Evolutionary conservation across 2,797 vertebrate genomes (phyloP), one percentile per base, ranked within the genome.

Genomic region (Pangasius krempfi): DNA sequence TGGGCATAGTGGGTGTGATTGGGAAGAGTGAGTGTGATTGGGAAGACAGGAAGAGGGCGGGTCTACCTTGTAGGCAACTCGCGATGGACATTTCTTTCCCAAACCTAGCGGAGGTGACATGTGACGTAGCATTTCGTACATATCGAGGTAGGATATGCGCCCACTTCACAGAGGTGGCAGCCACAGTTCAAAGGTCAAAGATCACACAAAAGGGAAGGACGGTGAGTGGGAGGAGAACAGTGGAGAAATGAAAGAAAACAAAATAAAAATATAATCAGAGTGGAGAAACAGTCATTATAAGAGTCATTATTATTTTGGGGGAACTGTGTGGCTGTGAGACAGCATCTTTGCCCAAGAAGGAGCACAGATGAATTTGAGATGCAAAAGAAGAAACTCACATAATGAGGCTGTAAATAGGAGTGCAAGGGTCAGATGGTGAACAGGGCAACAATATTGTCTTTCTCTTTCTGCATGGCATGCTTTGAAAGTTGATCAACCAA

Each of bases 61-160:
- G 66, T 95, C 97, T 99, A 99, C 99, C 98, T 99, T 99, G 96
- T 99, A 99, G 92, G 99, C 99, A 94, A 99, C 95, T 87, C 99
- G 96, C 91, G 98, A 97, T 16, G 99, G 99, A 95, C 99, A 99
- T 97, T 99, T 99, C 98, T 99, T 99, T 93, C 99, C 98, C 95
- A 99, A 96, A 96, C 99, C 99, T 95, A 99, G 97, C 56, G 99
- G 98, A 91, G 99, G 99, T 94, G 98, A 99, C 98, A 99, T 99
- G 97, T 99, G 98, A 86, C 98, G 97, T 91, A 99, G 97, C 98
- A 99, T 99, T 97, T 99, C 96, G 95, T 99, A 99, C 99, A 99
- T 99, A 95, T 99, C 97, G 92, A 94, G 97, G 97, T 98, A 98
- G 95, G 94, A 95, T 96, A 99, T 98, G 95, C 97, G 97, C 93